Conservation (phyloP, 2,888 invertebrate genomes). For the Polymixis flavicincta region DNA sequence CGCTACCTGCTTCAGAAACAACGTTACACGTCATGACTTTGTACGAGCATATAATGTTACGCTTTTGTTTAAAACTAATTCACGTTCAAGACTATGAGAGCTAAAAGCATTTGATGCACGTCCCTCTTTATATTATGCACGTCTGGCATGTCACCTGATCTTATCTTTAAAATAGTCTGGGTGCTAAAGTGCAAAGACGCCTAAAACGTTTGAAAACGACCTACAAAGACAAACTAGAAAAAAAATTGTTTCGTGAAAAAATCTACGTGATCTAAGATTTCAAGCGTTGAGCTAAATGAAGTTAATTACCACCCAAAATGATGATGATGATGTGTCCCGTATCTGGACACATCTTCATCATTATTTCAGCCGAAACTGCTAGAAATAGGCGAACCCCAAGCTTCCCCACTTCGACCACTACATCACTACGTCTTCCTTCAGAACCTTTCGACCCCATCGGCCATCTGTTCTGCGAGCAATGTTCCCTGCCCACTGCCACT, state of each 20-base stretch:
- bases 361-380: too few relatives aligned
- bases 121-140: constrained; percentile 8
- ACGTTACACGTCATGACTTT: constrained; percentile 38
- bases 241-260: too few relatives aligned
- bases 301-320: too few relatives aligned
- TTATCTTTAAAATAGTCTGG: neutral
- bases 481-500: too few relatives aligned
- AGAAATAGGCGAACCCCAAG: too few relatives aligned
- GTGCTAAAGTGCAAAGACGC: neutral
- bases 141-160: constrained; percentile 23
- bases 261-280: neutral
- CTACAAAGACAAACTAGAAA: neutral
- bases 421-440: too few relatives aligned
- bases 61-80: constrained; percentile 36
- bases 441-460: too few relatives aligned
- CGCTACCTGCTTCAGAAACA: constrained; percentile 20
- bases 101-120: constrained; percentile 40
- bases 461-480: too few relatives aligned
- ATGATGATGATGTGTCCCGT: too few relatives aligned
- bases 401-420: too few relatives aligned
- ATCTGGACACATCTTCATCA: too few relatives aligned
- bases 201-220: neutral
- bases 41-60: constrained; percentile 35
- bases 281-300: neutral
- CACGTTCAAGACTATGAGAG: constrained; percentile 17